phyloP scores from a whole-genome alignment of 2,113 vertebrate species.

The Perca fluviatilis region DNA sequence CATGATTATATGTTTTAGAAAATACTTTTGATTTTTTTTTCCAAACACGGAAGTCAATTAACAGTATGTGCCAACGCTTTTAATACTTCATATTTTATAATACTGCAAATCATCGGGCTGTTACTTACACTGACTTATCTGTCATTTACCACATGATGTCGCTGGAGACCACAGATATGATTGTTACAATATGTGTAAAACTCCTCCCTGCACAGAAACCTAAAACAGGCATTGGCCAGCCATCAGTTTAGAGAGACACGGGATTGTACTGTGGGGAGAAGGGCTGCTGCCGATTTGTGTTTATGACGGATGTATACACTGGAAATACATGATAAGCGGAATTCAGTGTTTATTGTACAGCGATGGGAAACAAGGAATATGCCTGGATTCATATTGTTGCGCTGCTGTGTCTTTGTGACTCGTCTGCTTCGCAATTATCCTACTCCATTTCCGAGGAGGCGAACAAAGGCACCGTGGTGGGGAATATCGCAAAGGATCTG shows the following conservation, averaged over 20 bases:
- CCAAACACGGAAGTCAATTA: neutral
- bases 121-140: fast-evolving
- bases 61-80: neutral
- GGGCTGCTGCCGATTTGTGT: neutral
- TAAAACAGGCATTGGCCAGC: neutral
- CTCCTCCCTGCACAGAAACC: conserved; percentile 23
- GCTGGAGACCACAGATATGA: conserved; percentile 55
- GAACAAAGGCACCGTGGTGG: conserved; percentile 76
- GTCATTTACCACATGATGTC: conserved; percentile 57
- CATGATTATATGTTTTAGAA: neutral
- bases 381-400: conserved; percentile 47
- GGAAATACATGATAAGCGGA: neutral
- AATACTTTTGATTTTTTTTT: neutral
- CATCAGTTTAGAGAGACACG: neutral
- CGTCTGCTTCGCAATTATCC: conserved; percentile 63
- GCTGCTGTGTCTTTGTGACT: conserved; percentile 56
- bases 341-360: conserved; percentile 55
- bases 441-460: conserved; percentile 77
- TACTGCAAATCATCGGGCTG: neutral
- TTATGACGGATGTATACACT: neutral
- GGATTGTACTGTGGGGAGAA: neutral
- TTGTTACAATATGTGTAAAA: neutral
- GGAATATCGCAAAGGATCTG: conserved; percentile 80
- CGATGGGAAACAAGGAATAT: conserved; percentile 35
- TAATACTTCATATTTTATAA: neutral